Conservation (phyloP, 2,797 vertebrate genomes). For the Gastrophryne carolinensis region DNA sequence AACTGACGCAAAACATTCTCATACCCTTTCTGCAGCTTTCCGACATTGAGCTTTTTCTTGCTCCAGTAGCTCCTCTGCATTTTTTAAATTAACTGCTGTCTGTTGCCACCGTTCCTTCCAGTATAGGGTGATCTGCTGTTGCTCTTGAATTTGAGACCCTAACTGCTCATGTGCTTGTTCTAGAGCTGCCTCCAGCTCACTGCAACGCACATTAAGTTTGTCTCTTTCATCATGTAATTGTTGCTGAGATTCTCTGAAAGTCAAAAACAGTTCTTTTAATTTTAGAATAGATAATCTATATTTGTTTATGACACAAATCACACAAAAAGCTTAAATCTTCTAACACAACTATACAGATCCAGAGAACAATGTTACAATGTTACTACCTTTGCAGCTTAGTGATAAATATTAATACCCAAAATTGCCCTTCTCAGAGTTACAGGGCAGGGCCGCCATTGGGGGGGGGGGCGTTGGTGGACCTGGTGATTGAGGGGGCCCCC, state of each 20-base stretch:
- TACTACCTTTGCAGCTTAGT: too few relatives aligned
- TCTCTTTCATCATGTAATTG: slow-evolving; percentile 38
- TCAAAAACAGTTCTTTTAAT: neutral
- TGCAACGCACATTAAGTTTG: neutral
- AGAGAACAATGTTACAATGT: too few relatives aligned
- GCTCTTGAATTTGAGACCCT: slow-evolving; percentile 54
- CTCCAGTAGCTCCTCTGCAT: slow-evolving; percentile 65
- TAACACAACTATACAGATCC: too few relatives aligned
- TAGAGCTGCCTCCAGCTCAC: slow-evolving; percentile 57
- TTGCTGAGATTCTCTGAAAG: neutral
- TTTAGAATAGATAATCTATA: too few relatives aligned
- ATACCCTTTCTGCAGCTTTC: slow-evolving; percentile 56
- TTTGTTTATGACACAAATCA: too few relatives aligned
- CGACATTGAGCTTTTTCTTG: slow-evolving; percentile 36
- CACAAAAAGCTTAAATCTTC: too few relatives aligned
- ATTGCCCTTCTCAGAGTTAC: too few relatives aligned
- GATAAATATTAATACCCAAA: too few relatives aligned
- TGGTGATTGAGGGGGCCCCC: too few relatives aligned
- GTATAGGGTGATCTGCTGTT: slow-evolving; percentile 62
- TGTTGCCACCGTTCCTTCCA: slow-evolving; percentile 71
- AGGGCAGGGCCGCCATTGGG: too few relatives aligned
- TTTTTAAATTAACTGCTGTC: slow-evolving; percentile 60
- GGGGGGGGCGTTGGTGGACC: too few relatives aligned
- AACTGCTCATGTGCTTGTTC: slow-evolving; percentile 52
- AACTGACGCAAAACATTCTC: neutral